These are phyloP conservation scores for Irena cyanogastra DNA, from an alignment of 2,113 vertebrate species.

Conservation along the genomic window DNA sequence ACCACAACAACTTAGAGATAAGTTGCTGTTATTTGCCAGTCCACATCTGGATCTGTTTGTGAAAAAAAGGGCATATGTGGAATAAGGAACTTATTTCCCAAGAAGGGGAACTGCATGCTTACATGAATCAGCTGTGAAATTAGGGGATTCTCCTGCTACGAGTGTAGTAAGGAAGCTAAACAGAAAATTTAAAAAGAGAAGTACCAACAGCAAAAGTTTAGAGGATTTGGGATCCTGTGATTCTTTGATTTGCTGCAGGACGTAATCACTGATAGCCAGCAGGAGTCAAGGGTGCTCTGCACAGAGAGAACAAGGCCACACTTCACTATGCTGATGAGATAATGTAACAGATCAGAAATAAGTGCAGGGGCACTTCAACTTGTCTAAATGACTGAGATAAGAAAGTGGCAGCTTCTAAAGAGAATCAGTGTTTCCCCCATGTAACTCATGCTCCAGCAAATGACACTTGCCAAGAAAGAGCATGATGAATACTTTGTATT, in stretches of 20 bases:
- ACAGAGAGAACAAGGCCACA: neutral
- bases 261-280: neutral
- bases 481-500: neutral
- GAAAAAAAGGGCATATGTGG: neutral
- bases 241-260: neutral
- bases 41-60: neutral
- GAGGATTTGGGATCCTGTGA: neutral
- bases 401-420: neutral
- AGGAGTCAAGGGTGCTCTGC: neutral
- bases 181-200: neutral
- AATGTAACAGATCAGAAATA: neutral
- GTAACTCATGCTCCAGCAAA: neutral
- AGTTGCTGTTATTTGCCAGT: neutral
- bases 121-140: neutral
- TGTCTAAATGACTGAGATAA: neutral
- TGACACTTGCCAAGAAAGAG: neutral
- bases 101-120: slow-evolving; percentile 23
- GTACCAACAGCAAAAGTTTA: neutral
- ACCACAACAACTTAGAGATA: neutral
- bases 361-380: neutral
- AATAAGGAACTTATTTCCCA: slow-evolving; percentile 21
- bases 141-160: neutral
- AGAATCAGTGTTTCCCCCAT: neutral
- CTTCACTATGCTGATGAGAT: neutral
- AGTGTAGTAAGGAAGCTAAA: neutral